These are phyloP conservation scores for Stichodactyla mertensii DNA, from an alignment of 64 coral and sea anemone species.

Conservation along the genomic window DNA sequence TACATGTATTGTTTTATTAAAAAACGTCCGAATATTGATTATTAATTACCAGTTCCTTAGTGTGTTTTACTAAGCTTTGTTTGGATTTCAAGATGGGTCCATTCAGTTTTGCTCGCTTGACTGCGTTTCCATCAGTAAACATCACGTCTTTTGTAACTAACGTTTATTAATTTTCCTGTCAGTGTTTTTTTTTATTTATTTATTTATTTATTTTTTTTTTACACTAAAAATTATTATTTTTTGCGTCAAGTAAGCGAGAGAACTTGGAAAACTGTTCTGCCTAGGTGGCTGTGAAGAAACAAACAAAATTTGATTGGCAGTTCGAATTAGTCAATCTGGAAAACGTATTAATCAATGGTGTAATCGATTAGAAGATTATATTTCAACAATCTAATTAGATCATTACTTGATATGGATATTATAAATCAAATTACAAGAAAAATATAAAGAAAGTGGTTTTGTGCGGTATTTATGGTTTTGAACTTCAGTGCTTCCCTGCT, in stretches of 20 bases:
- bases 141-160: too few relatives aligned
- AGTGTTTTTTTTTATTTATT: too few relatives aligned
- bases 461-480: too few relatives aligned
- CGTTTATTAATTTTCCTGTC: too few relatives aligned
- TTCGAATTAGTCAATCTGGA: neutral
- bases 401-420: neutral
- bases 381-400: neutral
- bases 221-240: too few relatives aligned
- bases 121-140: neutral
- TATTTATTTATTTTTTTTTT: too few relatives aligned
- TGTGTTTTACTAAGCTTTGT: neutral
- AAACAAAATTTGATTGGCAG: neutral
- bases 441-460: too few relatives aligned
- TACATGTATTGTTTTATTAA: neutral
- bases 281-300: neutral
- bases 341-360: neutral
- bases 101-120: neutral
- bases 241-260: too few relatives aligned
- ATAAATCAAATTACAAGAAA: too few relatives aligned
- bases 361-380: neutral
- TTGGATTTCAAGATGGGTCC: neutral
- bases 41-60: neutral
- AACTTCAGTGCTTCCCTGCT: too few relatives aligned
- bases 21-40: neutral
- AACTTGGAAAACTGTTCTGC: neutral